A percentile compares a stretch with the other conserved stretches of the same genome.
These are phyloP conservation scores for Eurois occulta DNA, from an alignment of 2,888 invertebrate species.

Conservation along the genomic window DNA sequence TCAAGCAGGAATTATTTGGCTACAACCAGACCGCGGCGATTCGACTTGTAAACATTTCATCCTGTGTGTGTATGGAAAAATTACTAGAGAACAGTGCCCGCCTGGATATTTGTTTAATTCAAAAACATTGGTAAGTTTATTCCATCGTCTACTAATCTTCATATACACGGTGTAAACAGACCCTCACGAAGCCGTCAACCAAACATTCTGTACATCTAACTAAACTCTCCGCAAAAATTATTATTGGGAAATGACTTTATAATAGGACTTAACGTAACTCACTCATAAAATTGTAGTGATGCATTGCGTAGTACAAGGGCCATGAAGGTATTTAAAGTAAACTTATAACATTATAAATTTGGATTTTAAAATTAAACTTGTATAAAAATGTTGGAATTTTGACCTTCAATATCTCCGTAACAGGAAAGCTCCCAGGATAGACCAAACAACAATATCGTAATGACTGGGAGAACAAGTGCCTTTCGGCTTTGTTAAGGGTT, in stretches of 20 bases:
- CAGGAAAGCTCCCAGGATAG: too few relatives aligned
- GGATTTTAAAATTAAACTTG: too few relatives aligned
- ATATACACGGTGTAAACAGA: background rate
- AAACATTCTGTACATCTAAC: background rate
- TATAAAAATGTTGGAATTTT: too few relatives aligned
- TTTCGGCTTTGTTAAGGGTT: too few relatives aligned
- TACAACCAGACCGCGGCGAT: slow-evolving; percentile 3
- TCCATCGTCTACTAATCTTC: background rate
- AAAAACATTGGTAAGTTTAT: slow-evolving; percentile 12
- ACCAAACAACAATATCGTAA: too few relatives aligned
- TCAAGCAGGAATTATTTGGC: background rate
- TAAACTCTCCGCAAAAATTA: background rate
- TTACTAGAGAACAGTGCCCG: slow-evolving; percentile 15
- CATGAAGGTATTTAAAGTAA: background rate
- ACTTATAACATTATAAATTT: too few relatives aligned
- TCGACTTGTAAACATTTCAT: slow-evolving; percentile 13
- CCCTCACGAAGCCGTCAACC: background rate
- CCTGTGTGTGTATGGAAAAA: slow-evolving; percentile 26
- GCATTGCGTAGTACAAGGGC: background rate
- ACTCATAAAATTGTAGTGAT: too few relatives aligned
- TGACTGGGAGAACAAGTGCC: too few relatives aligned
- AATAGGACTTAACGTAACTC: too few relatives aligned
- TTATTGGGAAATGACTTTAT: background rate
- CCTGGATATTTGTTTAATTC: background rate
- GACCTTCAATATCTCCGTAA: too few relatives aligned